Base-by-base conservation (phyloP, 2,113 vertebrate genomes). In the Mastomys coucha region DNA sequence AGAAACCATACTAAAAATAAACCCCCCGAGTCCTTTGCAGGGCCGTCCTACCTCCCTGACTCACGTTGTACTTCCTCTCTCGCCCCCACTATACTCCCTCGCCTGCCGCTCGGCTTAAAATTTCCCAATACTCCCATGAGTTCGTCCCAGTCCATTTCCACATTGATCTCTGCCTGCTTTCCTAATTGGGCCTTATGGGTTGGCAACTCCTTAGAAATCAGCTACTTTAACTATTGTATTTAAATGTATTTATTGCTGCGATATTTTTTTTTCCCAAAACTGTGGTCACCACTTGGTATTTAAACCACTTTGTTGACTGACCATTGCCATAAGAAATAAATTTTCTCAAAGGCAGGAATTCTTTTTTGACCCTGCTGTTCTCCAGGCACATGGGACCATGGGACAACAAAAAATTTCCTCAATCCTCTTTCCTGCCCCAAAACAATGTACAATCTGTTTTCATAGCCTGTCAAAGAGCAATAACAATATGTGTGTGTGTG, bases 261-360 rank as follows among this genome's bases (percentile, higher is more conserved):
- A 0, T 31, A 45, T 75, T 49, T 89, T 78, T 65, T 69, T 56
- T 84, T 72, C 33, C 90, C 60, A 77, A 90, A 87, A 14, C n/a
- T n/a, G 5, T 82, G 36, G 31, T 82, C 19, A 45, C 42, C 75
- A 16, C 12, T 87, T 90, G 70, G 45, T 67, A 67, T 58, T 91
- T 86, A 58, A 49, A 49, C 53, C 33, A 82, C 36, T 45, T 56
- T 84, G 16, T 75, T 70, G 13, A 42, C 53, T 49, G 36, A 75
- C 58, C 39, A 80, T 14, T 28, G 13, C 16, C 58, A 53, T 84
- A 69, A 80, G 36, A 86, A 76, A 69, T 28, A 19, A 53, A 58
- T 86, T 58, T 88, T 75, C 33, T 89, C 91, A 73, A 69, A 60
- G 19, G n/a, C 24, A 96, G 49, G 84, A 89, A 89, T 20, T 75